Base-by-base conservation (phyloP, 2,797 vertebrate genomes). In the Ispidina lecontei region DNA sequence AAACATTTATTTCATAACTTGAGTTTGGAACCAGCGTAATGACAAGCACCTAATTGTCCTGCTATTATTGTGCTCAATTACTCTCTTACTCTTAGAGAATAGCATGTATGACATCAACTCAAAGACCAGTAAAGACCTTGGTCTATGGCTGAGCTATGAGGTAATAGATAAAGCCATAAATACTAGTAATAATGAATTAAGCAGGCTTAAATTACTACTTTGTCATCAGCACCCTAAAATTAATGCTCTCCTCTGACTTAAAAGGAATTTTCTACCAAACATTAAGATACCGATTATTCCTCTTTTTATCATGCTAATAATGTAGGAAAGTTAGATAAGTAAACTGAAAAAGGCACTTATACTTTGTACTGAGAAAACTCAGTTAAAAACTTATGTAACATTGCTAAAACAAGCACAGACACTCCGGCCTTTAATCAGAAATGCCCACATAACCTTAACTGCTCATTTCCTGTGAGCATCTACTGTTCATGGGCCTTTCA, bases 1-100 rank as follows among this genome's bases (percentile, higher is more conserved):
- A 84, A 96, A 84, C 78, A 93, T 77, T 74, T 79, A 64, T 69
- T 79, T 60, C 54, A 56, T 2, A 77, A 88, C 51, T 49, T n/a
- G 62, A 93, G 86, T 75, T 58, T 60, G 7, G 20, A 67, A 64
- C 22, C 59, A 84, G 12, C 20, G 47, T 11, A 84, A 74, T 23
- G 81, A 89, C 71, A 91, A 87, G 46, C 74, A 85, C 22, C 69
- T 67, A 51, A 89, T 4, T 87, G 85, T 87, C 44, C 80, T 37
- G 21, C 64, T 82, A 4, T 88, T 82, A 51, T 4, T 65, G 65
- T 59, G 49, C 56, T 68, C 71, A 84, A 7, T 60, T 71, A 87
- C n/a, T 54, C 49, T 47, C 60, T 67, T 10, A 29, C 64, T 58
- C 49, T 33, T 63, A 39, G 11, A 54, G 33, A 87, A 47, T 13